These are phyloP conservation scores for Henicopernis longicauda DNA, from an alignment of 2,113 vertebrate species.

Conservation along the genomic window DNA sequence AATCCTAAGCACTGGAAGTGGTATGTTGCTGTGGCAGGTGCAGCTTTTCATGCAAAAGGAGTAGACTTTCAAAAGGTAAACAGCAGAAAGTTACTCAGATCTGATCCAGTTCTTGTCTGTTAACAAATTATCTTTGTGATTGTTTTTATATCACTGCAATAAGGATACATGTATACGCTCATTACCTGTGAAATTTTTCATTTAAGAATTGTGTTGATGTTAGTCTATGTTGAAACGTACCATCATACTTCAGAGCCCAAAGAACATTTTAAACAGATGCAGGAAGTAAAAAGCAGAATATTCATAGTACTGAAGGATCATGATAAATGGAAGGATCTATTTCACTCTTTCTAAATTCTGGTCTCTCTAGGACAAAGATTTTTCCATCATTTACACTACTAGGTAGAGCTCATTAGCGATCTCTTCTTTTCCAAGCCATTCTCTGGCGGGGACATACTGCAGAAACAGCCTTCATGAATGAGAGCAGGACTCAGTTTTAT, in stretches of 20 bases:
- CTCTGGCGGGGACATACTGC: neutral
- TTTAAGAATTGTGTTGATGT: neutral
- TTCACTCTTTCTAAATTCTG: neutral
- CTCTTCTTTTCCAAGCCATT: neutral
- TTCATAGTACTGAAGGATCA: neutral
- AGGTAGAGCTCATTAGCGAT: neutral
- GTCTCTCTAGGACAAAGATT: neutral
- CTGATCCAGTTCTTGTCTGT: neutral
- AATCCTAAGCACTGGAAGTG: neutral
- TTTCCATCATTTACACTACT: neutral
- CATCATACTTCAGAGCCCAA: neutral
- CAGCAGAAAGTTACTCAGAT: constrained; percentile 1
- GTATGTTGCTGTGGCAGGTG: neutral
- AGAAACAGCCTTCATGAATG: neutral
- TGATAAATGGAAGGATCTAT: neutral
- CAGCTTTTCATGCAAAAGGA: neutral
- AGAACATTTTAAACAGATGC: neutral
- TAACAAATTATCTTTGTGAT: neutral
- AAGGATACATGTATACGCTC: neutral
- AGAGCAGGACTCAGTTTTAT: neutral
- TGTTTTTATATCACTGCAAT: neutral
- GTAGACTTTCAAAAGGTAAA: constrained; percentile 19
- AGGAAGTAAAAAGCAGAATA: neutral
- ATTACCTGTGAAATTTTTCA: neutral
- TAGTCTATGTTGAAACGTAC: neutral